phyloP scores from a whole-genome alignment of 35 echinoderm and acorn worm genomes.

The Strongylocentrotus purpuratus region DNA sequence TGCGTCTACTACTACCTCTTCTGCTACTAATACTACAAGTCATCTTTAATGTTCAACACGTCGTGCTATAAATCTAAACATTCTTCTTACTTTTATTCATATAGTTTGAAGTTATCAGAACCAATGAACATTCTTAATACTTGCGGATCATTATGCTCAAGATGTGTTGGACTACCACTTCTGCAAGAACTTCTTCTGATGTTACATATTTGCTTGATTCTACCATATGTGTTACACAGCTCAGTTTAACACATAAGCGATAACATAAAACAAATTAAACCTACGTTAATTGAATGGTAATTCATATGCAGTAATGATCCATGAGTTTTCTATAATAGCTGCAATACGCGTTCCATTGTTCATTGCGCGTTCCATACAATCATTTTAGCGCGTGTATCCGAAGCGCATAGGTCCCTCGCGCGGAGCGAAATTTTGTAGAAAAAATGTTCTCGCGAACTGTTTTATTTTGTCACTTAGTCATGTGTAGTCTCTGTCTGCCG shows the following conservation, averaged over 20 bases:
- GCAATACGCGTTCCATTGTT: neutral
- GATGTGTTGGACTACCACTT: neutral
- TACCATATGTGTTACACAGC: neutral
- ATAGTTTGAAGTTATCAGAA: too few species aligned
- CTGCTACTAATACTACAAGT: neutral
- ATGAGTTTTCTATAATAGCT: neutral
- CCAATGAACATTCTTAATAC: too few species aligned
- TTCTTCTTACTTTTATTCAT: too few species aligned
- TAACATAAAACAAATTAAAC: neutral
- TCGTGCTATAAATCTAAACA: too few species aligned
- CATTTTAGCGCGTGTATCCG: too few species aligned
- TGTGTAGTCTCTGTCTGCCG: neutral
- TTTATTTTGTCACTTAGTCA: neutral
- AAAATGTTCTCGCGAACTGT: neutral
- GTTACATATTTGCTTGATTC: neutral
- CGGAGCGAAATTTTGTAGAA: neutral
- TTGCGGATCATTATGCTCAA: too few species aligned
- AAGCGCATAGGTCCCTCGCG: neutral
- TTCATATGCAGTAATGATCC: neutral
- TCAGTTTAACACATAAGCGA: neutral
- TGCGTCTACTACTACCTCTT: neutral
- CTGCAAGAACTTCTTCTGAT: neutral
- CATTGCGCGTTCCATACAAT: neutral
- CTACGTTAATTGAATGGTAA: neutral
- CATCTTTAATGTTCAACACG: too few species aligned